Conservation (phyloP, 2,113 vertebrate genomes). For the Nyctereutes procyonoides region DNA sequence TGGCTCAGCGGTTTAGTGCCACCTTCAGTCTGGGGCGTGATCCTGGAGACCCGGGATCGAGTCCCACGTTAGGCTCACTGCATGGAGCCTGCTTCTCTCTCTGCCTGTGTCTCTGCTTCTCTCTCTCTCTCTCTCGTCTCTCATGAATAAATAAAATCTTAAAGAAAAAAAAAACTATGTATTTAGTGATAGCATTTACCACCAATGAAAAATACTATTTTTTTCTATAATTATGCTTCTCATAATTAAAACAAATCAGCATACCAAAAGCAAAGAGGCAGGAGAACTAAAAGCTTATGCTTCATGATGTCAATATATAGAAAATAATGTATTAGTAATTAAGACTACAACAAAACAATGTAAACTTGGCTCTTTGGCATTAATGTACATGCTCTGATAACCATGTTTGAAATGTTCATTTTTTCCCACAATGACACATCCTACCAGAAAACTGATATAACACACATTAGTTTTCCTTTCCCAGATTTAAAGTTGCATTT, state of each 20-base stretch:
- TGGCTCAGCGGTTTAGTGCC: too few species aligned
- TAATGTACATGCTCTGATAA: slow-evolving; percentile 17
- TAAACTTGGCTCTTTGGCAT: neutral
- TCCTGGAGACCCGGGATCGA: too few species aligned
- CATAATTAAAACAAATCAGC: slow-evolving; percentile 68
- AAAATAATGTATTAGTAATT: slow-evolving; percentile 56
- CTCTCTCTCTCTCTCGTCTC: too few species aligned
- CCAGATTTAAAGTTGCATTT: neutral
- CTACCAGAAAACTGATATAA: neutral
- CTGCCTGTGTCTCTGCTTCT: too few species aligned
- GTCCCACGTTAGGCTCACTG: too few species aligned
- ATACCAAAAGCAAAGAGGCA: slow-evolving; percentile 49
- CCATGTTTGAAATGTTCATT: neutral
- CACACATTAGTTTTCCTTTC: neutral
- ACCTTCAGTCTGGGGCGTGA: too few species aligned
- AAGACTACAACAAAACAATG: slow-evolving; percentile 5
- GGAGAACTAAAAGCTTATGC: slow-evolving; percentile 46
- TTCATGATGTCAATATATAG: slow-evolving; percentile 33
- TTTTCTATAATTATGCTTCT: slow-evolving; percentile 42
- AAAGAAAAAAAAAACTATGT: neutral
- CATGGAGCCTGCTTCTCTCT: too few species aligned
- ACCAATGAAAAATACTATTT: slow-evolving; percentile 1
- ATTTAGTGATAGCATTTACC: slow-evolving; percentile 48
- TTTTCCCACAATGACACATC: neutral
- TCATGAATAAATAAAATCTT: too few species aligned